Percentiles rank a stretch among this genome's conserved stretches.
These are phyloP conservation scores for Hirudinaria manillensis DNA, from an alignment of 2,888 invertebrate genomes.

Conservation along the genomic window DNA sequence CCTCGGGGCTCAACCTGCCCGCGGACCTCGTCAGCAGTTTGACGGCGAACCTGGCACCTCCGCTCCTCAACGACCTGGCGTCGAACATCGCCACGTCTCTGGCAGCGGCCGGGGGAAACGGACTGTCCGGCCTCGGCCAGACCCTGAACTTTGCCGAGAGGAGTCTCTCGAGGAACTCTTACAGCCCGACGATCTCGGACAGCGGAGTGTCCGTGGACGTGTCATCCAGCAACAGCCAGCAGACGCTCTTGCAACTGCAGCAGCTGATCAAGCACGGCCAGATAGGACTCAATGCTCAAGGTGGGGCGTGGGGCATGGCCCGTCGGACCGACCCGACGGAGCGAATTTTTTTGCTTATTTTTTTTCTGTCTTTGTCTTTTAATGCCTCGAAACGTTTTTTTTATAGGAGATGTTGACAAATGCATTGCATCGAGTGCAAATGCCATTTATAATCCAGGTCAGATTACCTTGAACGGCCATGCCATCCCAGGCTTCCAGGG, in stretches of 20 bases:
- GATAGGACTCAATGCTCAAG: constrained; percentile 57
- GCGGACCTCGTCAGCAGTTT: constrained; percentile 39
- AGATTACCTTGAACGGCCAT: constrained; percentile 49
- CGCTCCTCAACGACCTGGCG: constrained; percentile 27
- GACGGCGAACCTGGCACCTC: constrained; percentile 41
- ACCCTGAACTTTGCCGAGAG: constrained; percentile 36
- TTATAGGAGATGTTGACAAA: background rate
- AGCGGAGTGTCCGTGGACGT: constrained; percentile 53
- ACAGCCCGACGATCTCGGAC: constrained; percentile 53
- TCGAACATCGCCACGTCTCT: constrained; percentile 33
- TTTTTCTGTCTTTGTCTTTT: background rate
- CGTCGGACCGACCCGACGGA: too few relatives aligned
- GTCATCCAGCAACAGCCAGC: constrained; percentile 45
- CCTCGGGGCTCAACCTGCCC: constrained; percentile 15
- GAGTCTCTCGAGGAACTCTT: constrained; percentile 48
- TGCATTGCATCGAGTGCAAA: background rate
- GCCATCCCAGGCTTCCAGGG: constrained; percentile 43
- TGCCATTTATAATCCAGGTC: constrained; percentile 42
- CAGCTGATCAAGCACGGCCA: constrained; percentile 78
- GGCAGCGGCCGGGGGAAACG: constrained; percentile 28
- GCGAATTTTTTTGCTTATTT: too few relatives aligned
- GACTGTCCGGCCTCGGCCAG: constrained; percentile 6
- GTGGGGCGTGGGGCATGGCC: constrained; percentile 43
- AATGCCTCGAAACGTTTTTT: background rate
- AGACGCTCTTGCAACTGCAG: constrained; percentile 75